Evolutionary conservation across 1,140 invertebrate genomes (phyloP), one percentile per base, ranked within the genome.

Genomic region (Drosophila nikananu): DNA sequence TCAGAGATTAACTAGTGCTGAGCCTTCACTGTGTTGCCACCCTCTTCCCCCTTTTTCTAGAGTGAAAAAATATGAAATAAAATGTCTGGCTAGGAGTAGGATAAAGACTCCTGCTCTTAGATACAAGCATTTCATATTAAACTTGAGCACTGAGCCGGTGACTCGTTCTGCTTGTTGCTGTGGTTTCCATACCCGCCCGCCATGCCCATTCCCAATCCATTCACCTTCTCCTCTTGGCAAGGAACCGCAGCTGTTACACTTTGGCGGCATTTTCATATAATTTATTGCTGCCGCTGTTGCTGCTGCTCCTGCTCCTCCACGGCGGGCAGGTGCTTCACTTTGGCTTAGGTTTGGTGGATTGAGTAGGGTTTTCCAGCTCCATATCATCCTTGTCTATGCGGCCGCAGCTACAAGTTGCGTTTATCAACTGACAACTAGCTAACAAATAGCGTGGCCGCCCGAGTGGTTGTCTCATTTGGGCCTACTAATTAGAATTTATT

Each of bases 221-320:
- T 30, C 51, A 72, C 62, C 39, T 52, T 52, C 52, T 52, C 52
- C 58, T 63, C 49, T 17, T 71, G 77, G 82, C 73, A 60, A 63
- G 68, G 68, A 78, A 80, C 81, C 84, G 72, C 86, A 89, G 86
- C 86, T 89, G 86, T 79, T 89, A 81, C 79, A 86, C 86, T 89
- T 89, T 90, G 75, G 86, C 81, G 86, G 86, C 86, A 80, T 84
- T 89, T 84, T 89, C 81, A 81, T 89, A 90, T 89, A 89, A 89
- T 89, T 89, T 89, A 89, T 89, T 89, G 79, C 86, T 35, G 13
- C 72, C 67, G 3, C 64, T 25, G 25, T 44, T 23, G n/a, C 57
- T 32, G 17, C 57, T 32, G 23, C 42, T 21, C 10, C 5, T 15
- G 7, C 23, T 66, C 76, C 49, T 68, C 48, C 62, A 63, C 15